phyloP scores from a whole-genome alignment of 2,113 vertebrate genomes.

The Pica pica region DNA sequence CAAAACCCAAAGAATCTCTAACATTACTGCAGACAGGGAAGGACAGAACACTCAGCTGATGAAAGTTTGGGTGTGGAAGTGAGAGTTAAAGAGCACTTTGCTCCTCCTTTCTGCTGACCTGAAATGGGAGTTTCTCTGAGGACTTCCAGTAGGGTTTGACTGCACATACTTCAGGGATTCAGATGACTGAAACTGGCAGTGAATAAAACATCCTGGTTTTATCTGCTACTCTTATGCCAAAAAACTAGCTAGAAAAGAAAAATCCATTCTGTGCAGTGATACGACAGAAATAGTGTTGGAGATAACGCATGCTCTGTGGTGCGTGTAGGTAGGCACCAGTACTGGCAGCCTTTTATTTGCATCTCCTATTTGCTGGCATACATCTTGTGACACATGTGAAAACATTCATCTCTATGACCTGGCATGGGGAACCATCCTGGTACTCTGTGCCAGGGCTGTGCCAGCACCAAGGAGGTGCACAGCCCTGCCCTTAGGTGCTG shows the following conservation, averaged over 20 bases:
- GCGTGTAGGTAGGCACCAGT: not conserved
- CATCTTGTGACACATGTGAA: not conserved
- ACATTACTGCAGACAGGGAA: not conserved
- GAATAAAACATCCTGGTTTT: not conserved
- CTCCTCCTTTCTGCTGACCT: not conserved
- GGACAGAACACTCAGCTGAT: not conserved
- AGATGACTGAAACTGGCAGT: not conserved
- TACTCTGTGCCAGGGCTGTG: not conserved
- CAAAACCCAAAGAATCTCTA: not conserved
- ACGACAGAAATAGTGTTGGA: not conserved
- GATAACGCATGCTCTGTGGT: not conserved
- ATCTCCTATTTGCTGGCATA: not conserved
- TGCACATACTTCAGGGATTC: not conserved
- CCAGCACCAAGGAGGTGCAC: not conserved
- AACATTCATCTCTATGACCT: not conserved
- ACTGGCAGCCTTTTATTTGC: not conserved
- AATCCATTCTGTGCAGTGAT: not conserved
- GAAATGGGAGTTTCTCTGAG: not conserved
- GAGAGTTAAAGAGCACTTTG: not conserved
- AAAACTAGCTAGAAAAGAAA: not conserved
- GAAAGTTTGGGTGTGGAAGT: not conserved
- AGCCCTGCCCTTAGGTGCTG: not conserved
- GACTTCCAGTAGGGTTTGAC: not conserved
- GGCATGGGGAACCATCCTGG: accelerated
- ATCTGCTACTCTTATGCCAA: not conserved